Evolutionary conservation across 2,888 invertebrate genomes (phyloP), one percentile per base, ranked within the genome.

Genomic region (Thecocarcelia acutangulata): DNA sequence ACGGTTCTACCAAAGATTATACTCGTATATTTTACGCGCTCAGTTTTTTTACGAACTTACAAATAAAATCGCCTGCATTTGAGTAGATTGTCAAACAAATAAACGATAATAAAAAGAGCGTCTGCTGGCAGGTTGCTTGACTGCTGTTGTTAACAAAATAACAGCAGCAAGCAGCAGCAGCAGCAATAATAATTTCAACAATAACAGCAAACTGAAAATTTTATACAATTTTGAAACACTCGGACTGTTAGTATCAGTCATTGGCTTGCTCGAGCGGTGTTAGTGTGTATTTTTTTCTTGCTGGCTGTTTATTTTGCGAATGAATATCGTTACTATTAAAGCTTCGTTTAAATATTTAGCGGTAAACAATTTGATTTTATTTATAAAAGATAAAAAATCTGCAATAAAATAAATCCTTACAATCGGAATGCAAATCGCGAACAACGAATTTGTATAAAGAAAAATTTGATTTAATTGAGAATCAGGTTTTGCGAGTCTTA

Each of bases 211-310:
- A 52, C 21, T 24, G 11, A 58, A 58, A 73, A 59, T 59, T 68
- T 33, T 59, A 42, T 73, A 19, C 37, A 69, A 74, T 82, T 82
- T 74, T 69, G 50, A 78, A 78, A 82, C 63, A 77, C 28, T 42
- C 58, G 64, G 24, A 59, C 73, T 73, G 48, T 19, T 77, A 52
- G 52, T 82, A 66, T 78, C 78, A 82, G 78, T 69, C 74, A 66
- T 66, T 78, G 69, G 61, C 61, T 64, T 56, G 74, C 78, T 74
- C 66, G 73, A 72, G 54, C 59, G 52, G 46, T 74, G 77, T 46
- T 61, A 61, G 33, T 59, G 69, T 50, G 66, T 52, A 24, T 1
- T 24, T 61, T 52, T 15, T 2, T 5, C 42, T 19, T 21, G 33
- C 44, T 44, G 42, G 44, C 21, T 46, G 44, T 61, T 50, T 17